Evolutionary conservation across 2,113 vertebrate species (phyloP), one percentile per base, ranked within the genome.

Genomic region (Dascyllus trimaculatus): DNA sequence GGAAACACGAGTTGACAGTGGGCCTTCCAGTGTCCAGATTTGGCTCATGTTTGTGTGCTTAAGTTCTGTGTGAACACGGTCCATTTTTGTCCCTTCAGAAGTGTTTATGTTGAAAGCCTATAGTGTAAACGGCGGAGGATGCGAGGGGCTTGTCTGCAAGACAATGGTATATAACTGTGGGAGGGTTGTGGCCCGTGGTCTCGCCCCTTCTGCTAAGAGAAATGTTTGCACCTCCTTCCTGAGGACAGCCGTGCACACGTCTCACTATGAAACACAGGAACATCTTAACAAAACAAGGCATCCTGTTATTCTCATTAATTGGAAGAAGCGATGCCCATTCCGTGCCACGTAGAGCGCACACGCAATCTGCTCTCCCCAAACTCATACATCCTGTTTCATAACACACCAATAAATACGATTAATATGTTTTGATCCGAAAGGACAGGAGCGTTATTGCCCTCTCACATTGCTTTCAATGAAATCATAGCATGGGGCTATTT

Each of bases 261-360:
- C 78, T 65, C 73, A 53, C 61, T 15, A 49, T 77, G 71, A 64
- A 82, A 87, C 80, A 87, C 87, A 85, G 88, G 89, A 91, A 91
- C 86, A 84, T 82, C 82, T 84, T 77, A 81, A 89, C 82, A 85
- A 89, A 90, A 89, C 89, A 67, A 77, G 32, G 61, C 86, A 89
- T 93, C 93, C 91, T 92, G 91, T 93, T 91, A 90, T 93, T 91
- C 75, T 78, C 49, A 19, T 52, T 73, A 82, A 89, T 78, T 85
- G 80, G 78, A 75, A 76, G 84, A 67, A 66, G 60, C 22, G 0
- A 60, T 85, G 75, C 72, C 53, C 52, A 52, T 71, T 81, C 80
- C 66, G 64, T 84, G 66, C 85, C 81, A 84, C 40, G 56, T 46
- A 32, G 58, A 53, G 4, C 1, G 4, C 21, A 4, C 57, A 21